These are phyloP conservation scores for Hiodon tergisus DNA, from an alignment of 2,113 vertebrate species.

Conservation along the genomic window DNA sequence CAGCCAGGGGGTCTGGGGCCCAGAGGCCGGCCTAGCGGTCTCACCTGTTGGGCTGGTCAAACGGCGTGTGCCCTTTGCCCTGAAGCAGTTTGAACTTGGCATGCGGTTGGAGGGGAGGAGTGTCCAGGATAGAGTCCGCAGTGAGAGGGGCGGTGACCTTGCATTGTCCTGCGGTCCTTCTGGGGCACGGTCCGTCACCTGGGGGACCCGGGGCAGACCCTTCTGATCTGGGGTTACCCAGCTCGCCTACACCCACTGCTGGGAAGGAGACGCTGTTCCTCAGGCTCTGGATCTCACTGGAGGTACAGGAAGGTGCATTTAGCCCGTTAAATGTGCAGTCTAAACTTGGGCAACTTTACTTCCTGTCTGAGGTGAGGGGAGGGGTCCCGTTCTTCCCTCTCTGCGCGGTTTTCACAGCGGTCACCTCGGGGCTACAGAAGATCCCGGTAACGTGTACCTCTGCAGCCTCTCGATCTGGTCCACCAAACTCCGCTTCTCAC, in stretches of 20 bases:
- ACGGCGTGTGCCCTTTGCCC: conserved; percentile 67
- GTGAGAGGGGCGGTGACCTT: conserved; percentile 54
- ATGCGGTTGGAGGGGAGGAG: conserved; percentile 47
- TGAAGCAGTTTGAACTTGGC: conserved; percentile 57
- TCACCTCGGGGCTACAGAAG: background rate
- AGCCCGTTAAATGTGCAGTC: background rate
- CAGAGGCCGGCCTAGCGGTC: conserved; percentile 21
- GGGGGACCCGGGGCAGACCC: conserved; percentile 57
- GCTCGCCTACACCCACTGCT: conserved; percentile 48
- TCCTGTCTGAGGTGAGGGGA: background rate
- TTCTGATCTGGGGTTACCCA: conserved; percentile 53
- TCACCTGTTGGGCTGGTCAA: conserved; percentile 91
- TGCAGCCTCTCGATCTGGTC: conserved; percentile 90
- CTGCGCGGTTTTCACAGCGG: no score
- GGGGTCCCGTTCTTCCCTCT: background rate
- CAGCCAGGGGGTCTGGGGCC: no score
- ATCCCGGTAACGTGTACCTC: conserved; percentile 58
- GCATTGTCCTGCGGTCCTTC: conserved; percentile 57
- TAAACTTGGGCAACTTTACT: background rate
- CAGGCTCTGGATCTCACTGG: conserved; percentile 85
- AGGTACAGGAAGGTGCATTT: background rate
- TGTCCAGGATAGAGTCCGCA: conserved; percentile 1
- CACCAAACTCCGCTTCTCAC: conserved; percentile 84
- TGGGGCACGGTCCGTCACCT: conserved; percentile 74
- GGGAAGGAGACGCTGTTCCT: conserved; percentile 71